These are phyloP conservation scores for Lycocorax pyrrhopterus DNA, from an alignment of 2,113 vertebrate genomes.

Conservation along the genomic window DNA sequence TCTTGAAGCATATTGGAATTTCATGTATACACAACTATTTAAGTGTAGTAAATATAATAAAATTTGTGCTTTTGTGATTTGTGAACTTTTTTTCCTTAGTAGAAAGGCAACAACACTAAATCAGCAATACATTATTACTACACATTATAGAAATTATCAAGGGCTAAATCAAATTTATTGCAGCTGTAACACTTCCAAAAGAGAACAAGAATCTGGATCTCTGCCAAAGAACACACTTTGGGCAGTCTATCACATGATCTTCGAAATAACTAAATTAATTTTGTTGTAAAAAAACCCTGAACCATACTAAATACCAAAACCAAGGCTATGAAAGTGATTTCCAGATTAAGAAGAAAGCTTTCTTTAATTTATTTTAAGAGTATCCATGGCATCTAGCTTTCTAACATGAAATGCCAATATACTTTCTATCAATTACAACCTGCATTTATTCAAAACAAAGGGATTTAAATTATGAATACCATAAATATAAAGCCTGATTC, in stretches of 20 bases:
- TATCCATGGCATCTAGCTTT: not conserved
- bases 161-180: slow-evolving; percentile 54
- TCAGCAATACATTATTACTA: slow-evolving; percentile 17
- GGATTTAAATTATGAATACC: not conserved
- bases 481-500: not conserved
- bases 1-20: not conserved
- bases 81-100: not conserved
- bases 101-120: slow-evolving; percentile 15
- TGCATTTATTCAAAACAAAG: not conserved
- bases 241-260: not conserved
- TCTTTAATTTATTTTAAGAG: not conserved
- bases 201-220: slow-evolving; percentile 7
- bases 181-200: slow-evolving; percentile 17
- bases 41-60: not conserved
- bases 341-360: not conserved
- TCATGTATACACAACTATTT: not conserved
- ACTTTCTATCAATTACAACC: not conserved
- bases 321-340: not conserved
- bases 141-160: slow-evolving; percentile 42
- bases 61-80: not conserved
- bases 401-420: not conserved
- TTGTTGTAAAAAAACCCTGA: not conserved
- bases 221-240: slow-evolving; percentile 32
- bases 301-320: not conserved
- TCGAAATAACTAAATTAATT: slow-evolving; percentile 40